Evolutionary conservation across 2,797 vertebrate genomes (phyloP), one percentile per base, ranked within the genome.

Genomic region (Myiotriccus ornatus): DNA sequence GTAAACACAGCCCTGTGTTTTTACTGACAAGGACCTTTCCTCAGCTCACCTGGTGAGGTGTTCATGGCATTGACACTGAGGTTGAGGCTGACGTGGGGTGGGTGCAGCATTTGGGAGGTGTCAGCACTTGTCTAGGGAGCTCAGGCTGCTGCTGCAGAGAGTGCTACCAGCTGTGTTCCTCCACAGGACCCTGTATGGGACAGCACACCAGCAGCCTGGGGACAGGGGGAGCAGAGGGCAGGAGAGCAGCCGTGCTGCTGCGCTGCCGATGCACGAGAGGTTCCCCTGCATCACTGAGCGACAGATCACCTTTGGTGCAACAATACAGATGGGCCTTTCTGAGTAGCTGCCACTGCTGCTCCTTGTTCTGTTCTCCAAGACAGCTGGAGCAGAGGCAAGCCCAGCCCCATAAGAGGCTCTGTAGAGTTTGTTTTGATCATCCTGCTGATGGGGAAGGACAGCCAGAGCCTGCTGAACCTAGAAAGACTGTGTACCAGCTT

Each of bases 351-450:
- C 43, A n/a, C 74, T n/a, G 27, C 53, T 90, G 68, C 57, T 92
- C 46, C 56, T 71, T 64, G 68, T 71, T 94, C 75, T 89, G 8
- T 74, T 94, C 57, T 86, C 82, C 71, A 35, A 56, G 68, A 39
- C 0, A 89, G 69, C 64, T 71, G 57, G 15, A 89, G 52, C 55
- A 92, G 78, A 93, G 64, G 67, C 67, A 86, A 83, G 52, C 21
- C 59, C 20, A 24, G 67, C 69, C 44, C 41, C 9, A 3, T 28
- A 75, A 57, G 65, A 68, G 43, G 56, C 27, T 94, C 69, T 84
- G 73, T 65, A 85, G 78, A 23, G 63, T 73, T 89, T 73, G 56
- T 94, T 91, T 89, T 84, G 39, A 89, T 96, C 84, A 90, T 76
- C 23, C 47, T 76, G 63, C 43, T 89, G 53, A 80, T 68, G 78